Percentiles rank a stretch among this genome's conserved stretches.
These are phyloP conservation scores for Gymnopithys bicolor DNA, from an alignment of 2,797 vertebrate genomes.

Conservation along the genomic window DNA sequence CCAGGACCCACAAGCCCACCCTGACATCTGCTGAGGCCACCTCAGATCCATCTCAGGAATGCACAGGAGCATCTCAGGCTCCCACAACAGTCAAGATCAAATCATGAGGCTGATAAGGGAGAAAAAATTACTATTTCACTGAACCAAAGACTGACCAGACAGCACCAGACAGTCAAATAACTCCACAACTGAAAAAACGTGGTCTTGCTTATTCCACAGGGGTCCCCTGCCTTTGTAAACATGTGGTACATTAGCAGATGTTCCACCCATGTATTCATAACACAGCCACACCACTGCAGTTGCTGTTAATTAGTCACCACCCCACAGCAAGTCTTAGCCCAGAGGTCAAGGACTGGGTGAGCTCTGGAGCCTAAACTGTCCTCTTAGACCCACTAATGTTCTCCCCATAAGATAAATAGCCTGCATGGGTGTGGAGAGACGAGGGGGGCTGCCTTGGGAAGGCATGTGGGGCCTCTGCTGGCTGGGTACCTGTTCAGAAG, in stretches of 20 bases:
- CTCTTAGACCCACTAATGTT: background rate
- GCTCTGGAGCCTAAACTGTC: slow-evolving; percentile 33
- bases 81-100: background rate
- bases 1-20: background rate
- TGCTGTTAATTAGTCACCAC: background rate
- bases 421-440: background rate
- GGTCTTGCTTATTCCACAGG: background rate
- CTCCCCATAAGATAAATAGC: slow-evolving; percentile 20
- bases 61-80: background rate
- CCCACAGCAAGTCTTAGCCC: background rate
- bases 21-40: background rate
- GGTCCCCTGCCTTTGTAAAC: background rate
- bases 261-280: background rate
- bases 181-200: background rate
- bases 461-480: background rate
- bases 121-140: background rate
- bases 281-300: background rate
- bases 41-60: background rate
- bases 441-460: background rate
- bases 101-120: fast-evolving
- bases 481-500: slow-evolving; percentile 13
- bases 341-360: slow-evolving; percentile 53
- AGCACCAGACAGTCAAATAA: background rate
- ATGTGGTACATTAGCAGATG: fast-evolving
- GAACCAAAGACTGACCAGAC: background rate